A percentile compares a stretch with the other conserved stretches of the same genome.
These are phyloP conservation scores for Caenorhabditis sp. DNA, from an alignment of 2,888 invertebrate genomes.

Conservation along the genomic window DNA sequence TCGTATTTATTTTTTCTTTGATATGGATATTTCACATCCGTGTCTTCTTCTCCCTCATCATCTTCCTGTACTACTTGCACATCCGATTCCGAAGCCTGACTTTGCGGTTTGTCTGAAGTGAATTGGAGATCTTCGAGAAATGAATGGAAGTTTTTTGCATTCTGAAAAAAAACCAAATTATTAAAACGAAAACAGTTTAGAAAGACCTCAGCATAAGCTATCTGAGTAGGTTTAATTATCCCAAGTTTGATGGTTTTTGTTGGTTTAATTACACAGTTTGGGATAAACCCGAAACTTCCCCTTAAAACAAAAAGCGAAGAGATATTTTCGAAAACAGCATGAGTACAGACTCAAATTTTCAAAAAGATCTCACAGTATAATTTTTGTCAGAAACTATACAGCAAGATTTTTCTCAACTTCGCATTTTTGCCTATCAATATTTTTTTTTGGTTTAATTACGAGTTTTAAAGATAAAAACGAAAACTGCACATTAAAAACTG, in stretches of 20 bases:
- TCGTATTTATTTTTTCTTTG: slow-evolving; percentile 20
- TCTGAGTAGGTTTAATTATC: slow-evolving; percentile 53
- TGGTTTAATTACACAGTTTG: slow-evolving; percentile 32
- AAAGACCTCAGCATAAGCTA: slow-evolving; percentile 33
- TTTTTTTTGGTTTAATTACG: neutral
- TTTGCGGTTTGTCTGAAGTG: neutral
- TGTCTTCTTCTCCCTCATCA: slow-evolving; percentile 22
- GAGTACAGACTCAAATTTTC: neutral
- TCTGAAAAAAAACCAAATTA: neutral
- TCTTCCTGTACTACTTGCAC: neutral
- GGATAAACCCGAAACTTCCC: neutral
- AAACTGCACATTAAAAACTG: neutral
- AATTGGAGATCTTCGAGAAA: neutral
- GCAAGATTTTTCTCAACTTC: neutral
- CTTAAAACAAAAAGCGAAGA: neutral
- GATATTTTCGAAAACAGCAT: neutral
- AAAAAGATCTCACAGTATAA: neutral
- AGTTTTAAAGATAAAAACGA: neutral
- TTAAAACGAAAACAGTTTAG: neutral
- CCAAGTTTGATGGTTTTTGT: slow-evolving; percentile 42
- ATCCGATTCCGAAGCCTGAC: neutral
- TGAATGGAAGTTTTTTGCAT: neutral
- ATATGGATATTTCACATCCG: slow-evolving; percentile 32
- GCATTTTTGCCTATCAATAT: neutral
- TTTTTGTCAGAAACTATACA: neutral